Conservation (phyloP, 2,888 invertebrate genomes). For the Scelioninae gen. 1 region DNA sequence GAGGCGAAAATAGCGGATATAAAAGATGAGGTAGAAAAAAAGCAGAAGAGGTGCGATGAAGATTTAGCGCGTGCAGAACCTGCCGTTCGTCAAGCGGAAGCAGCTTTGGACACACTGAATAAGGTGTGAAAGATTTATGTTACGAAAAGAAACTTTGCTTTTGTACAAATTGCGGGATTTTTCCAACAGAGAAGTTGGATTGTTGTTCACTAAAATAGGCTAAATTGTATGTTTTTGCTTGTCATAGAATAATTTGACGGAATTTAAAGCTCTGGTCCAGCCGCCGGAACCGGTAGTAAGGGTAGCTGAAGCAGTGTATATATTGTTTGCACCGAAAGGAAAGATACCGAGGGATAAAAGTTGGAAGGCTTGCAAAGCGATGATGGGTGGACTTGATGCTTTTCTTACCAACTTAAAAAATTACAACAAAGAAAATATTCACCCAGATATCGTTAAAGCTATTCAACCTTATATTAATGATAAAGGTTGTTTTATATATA, state of each 20-base stretch:
- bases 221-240: too few relatives aligned
- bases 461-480: slow-evolving; percentile 85
- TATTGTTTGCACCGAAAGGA: slow-evolving; percentile 92
- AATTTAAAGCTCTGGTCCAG: slow-evolving; percentile 96
- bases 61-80: slow-evolving; percentile 97
- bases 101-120: slow-evolving; percentile 95
- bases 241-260: slow-evolving; percentile 95
- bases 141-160: not conserved
- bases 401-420: slow-evolving; percentile 92
- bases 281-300: slow-evolving; percentile 95
- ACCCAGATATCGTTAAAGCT: slow-evolving; percentile 93
- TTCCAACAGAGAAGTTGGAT: too few relatives aligned
- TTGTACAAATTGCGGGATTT: too few relatives aligned
- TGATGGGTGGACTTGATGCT: slow-evolving; percentile 96
- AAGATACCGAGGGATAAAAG: slow-evolving; percentile 95
- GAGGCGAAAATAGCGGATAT: slow-evolving; percentile 95
- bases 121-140: slow-evolving; percentile 86
- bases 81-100: slow-evolving; percentile 94
- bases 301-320: slow-evolving; percentile 94
- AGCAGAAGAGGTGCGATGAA: slow-evolving; percentile 93
- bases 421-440: slow-evolving; percentile 97
- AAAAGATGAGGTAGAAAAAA: slow-evolving; percentile 93
- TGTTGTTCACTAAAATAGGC: too few relatives aligned
- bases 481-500: slow-evolving; percentile 78
- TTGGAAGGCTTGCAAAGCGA: slow-evolving; percentile 95